A percentile compares a stretch with the other conserved stretches of the same genome.
phyloP scores from a whole-genome alignment of 30 jellyfish, hydroid and myxozoan species.

The Aurelia sp. region DNA sequence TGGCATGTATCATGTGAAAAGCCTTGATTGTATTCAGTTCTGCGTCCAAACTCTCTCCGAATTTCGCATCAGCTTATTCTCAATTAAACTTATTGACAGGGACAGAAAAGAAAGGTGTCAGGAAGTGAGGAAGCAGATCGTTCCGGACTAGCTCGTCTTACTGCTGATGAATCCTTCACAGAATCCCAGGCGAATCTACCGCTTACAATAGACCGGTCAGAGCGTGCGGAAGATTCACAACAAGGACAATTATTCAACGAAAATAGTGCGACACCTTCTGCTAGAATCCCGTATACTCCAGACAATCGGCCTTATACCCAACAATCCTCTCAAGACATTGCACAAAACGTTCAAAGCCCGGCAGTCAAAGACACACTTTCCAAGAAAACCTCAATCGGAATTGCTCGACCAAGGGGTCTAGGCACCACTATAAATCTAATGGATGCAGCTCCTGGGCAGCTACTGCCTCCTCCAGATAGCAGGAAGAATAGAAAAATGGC shows the following conservation, averaged over 20 bases:
- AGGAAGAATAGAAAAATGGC: slow-evolving; percentile 56
- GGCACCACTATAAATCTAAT: slow-evolving; percentile 83
- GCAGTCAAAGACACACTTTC: slow-evolving; percentile 44
- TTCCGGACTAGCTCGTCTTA: background rate
- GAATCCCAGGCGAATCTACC: background rate
- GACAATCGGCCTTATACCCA: background rate
- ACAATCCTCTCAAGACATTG: background rate
- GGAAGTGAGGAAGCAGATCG: slow-evolving; percentile 4
- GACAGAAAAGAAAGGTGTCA: background rate
- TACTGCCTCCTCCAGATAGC: slow-evolving; percentile 95
- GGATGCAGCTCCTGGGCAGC: slow-evolving; percentile 97
- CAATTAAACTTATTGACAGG: background rate
- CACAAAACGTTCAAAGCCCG: slow-evolving; percentile 21
- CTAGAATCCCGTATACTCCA: background rate
- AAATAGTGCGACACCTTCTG: background rate
- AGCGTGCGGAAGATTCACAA: background rate
- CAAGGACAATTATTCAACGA: background rate
- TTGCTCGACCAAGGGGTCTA: slow-evolving; percentile 92
- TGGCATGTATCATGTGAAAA: too few relatives aligned
- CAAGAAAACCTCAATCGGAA: slow-evolving; percentile 71
- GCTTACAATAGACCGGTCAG: background rate
- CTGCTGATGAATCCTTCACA: background rate
- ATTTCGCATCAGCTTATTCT: background rate
- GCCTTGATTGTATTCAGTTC: too few relatives aligned
- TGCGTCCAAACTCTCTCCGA: too few relatives aligned